Evolutionary conservation across 2,888 invertebrate genomes (phyloP).

Genomic region (Eristalis intricaria): DNA sequence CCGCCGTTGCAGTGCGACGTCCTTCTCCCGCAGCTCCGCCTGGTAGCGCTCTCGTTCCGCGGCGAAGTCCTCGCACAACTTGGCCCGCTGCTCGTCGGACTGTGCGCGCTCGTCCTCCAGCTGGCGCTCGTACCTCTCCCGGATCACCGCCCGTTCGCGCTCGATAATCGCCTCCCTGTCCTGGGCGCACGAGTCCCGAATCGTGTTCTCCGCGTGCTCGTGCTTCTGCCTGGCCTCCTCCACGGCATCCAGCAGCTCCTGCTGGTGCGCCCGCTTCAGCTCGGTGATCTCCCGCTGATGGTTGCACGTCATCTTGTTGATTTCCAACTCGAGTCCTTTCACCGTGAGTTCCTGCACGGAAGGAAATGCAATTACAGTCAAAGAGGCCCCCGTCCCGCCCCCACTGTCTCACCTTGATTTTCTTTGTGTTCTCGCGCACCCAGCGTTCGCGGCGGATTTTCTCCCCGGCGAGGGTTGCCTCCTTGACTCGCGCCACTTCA

Average conservation of each 20-base stretch:
- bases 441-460: constrained; percentile 89
- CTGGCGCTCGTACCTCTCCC: constrained; percentile 83
- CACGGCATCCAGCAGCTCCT: constrained; percentile 87
- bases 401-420: constrained; percentile 86
- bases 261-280: constrained; percentile 83
- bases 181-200: constrained; percentile 84
- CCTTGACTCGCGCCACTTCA: constrained; percentile 88
- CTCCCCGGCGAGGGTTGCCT: constrained; percentile 89
- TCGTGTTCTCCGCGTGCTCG: constrained; percentile 84
- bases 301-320: constrained; percentile 89
- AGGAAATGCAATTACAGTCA: not conserved
- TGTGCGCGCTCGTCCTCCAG: constrained; percentile 83
- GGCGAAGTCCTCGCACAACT: constrained; percentile 82
- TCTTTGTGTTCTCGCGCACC: constrained; percentile 92
- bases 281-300: constrained; percentile 86
- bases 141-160: constrained; percentile 84
- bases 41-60: constrained; percentile 81
- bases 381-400: not conserved
- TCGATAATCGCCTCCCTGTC: constrained; percentile 85
- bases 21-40: constrained; percentile 81
- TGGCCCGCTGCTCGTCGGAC: constrained; percentile 83
- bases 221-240: constrained; percentile 85
- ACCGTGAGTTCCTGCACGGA: constrained; percentile 88
- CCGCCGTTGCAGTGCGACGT: constrained; percentile 78
- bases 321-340: constrained; percentile 92